Evolutionary conservation across 2,113 vertebrate species (phyloP), one percentile per base, ranked within the genome.

Genomic region (Alexandromys fortis): DNA sequence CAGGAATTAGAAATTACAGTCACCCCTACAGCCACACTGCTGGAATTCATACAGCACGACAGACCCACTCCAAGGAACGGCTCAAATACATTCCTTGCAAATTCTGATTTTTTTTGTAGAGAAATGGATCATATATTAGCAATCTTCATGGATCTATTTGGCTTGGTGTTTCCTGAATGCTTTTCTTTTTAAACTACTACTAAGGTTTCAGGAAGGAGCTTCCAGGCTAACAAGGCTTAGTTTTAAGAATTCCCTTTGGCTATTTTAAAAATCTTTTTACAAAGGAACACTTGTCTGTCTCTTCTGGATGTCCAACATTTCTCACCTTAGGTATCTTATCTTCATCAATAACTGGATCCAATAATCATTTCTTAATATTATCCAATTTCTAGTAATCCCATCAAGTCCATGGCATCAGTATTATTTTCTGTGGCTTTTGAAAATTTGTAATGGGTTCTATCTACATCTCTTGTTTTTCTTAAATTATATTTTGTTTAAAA

Each of bases 81-180:
- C 92, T 92, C n/a, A 70, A 91, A 68, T 72, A 30, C 12, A 26
- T 49, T 9, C 63, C 28, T 72, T 90, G 24, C 3, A 73, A 77
- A 83, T 78, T 88, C 42, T 87, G 17, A 38, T 83, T 93, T 77
- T 91, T 90, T 68, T 82, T n/a, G 21, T 42, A 86, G 38, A 91
- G 13, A 9, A 95, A 76, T 55, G 22, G 26, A 47, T 93, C 38
- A 52, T 75, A 21, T 3, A 33, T 58, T 55, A 93, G 79, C 5
- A 67, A 3, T 49, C 19, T 89, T 91, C 28, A 28, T 58, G 49
- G 21, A 76, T 33, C 30, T 86, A n/a, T 72, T 63, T 82, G 67
- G 30, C 24, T 19, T 92, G 10, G 67, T 93, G 28, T 76, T 95
- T 94, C 38, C 42, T 30, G 89, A 0, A 55, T 67, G 38, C 16